A percentile compares a stretch with the other conserved stretches of the same genome.
Evolutionary conservation across 1,140 invertebrate species (phyloP).

Genomic region (Zaprionus africanus): DNA sequence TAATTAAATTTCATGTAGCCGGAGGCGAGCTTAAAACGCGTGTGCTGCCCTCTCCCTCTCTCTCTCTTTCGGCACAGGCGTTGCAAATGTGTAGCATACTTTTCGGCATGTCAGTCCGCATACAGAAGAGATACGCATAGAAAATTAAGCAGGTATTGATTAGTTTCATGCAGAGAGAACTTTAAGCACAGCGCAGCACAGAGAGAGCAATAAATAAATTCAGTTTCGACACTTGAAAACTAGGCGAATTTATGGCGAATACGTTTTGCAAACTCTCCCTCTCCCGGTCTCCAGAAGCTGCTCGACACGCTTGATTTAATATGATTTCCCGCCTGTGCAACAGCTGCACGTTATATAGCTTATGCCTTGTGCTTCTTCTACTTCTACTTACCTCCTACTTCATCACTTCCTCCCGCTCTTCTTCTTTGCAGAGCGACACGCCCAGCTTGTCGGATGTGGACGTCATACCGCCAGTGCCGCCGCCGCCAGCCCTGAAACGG

Average conservation of each 20-base stretch:
- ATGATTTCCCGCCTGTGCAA: conserved; percentile 42
- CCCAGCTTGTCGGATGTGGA: conserved; percentile 79
- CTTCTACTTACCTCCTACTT: background rate
- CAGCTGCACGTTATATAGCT: conserved; percentile 55
- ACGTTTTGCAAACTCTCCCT: background rate
- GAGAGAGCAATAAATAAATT: background rate
- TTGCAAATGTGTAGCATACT: conserved; percentile 43
- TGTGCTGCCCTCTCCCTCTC: conserved; percentile 27
- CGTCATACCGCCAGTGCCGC: conserved; percentile 79
- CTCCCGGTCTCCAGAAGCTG: conserved; percentile 47
- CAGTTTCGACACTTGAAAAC: background rate
- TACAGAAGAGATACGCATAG: background rate
- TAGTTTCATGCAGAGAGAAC: background rate
- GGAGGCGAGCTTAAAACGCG: conserved; percentile 37
- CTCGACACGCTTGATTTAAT: conserved; percentile 67
- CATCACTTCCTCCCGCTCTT: conserved; percentile 9
- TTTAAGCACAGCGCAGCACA: background rate
- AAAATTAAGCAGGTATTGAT: conserved; percentile 6
- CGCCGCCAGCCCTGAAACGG: conserved; percentile 74
- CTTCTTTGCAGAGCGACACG: conserved; percentile 66
- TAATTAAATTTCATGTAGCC: conserved; percentile 78
- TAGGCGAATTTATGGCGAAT: conserved; percentile 1
- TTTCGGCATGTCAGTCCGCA: background rate
- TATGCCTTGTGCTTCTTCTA: conserved; percentile 12
- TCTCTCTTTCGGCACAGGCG: conserved; percentile 22